Evolutionary conservation across 2,888 invertebrate species (phyloP).

Genomic region (Xestia ashworthii): DNA sequence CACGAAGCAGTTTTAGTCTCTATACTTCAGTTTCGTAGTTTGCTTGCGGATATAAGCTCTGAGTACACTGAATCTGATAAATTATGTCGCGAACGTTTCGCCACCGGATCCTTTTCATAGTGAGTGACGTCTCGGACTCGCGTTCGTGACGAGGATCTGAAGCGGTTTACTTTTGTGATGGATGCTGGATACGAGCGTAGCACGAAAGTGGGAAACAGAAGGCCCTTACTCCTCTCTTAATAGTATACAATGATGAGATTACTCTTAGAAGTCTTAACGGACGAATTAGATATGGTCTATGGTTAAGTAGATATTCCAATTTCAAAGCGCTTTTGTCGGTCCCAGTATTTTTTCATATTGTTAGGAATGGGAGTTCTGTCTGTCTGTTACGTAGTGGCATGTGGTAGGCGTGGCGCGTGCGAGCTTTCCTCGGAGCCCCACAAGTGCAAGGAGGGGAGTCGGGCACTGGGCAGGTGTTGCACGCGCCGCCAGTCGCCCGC

Average conservation of each 20-base stretch:
- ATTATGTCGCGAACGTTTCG: conserved; percentile 51
- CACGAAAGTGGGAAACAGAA: background rate
- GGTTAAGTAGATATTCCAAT: background rate
- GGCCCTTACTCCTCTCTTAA: background rate
- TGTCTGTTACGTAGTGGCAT: conserved; percentile 36
- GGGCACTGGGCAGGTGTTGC: conserved; percentile 85
- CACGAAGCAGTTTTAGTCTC: conserved; percentile 39
- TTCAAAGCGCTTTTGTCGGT: background rate
- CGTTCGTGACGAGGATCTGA: conserved; percentile 58
- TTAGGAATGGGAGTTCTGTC: conserved; percentile 37
- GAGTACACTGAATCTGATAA: conserved; percentile 44
- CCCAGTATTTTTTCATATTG: background rate
- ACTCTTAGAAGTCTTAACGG: background rate
- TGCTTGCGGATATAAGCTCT: conserved; percentile 27
- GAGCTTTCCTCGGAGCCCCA: conserved; percentile 82
- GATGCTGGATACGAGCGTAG: conserved; percentile 8
- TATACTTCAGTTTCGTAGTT: conserved; percentile 12
- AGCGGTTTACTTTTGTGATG: conserved; percentile 54
- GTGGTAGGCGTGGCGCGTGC: conserved; percentile 82
- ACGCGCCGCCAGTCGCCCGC: conserved; percentile 69
- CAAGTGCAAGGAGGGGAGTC: conserved; percentile 82
- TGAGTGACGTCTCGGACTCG: conserved; percentile 50
- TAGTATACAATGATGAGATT: background rate
- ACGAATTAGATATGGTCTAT: background rate
- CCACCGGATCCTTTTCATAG: conserved; percentile 45